These are phyloP conservation scores for Limulus polyphemus DNA, from an alignment of 2,888 invertebrate species.

Conservation along the genomic window DNA sequence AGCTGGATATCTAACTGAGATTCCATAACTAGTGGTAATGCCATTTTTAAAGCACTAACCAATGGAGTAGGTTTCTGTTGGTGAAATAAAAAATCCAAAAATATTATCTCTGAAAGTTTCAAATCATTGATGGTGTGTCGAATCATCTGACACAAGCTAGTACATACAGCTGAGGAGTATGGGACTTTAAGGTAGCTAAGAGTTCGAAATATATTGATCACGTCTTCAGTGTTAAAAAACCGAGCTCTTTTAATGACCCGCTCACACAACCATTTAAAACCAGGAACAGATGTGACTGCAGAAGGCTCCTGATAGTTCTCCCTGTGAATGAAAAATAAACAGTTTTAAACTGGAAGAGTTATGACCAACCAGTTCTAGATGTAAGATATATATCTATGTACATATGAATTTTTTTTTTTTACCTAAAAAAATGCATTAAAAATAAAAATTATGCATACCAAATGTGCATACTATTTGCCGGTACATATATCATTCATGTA, in stretches of 20 bases:
- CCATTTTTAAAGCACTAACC: conserved; percentile 50
- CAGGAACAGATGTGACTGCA: background rate
- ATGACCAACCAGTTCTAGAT: too few species aligned
- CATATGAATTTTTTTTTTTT: too few species aligned
- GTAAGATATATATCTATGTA: too few species aligned
- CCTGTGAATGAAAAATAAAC: too few species aligned
- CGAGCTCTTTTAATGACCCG: conserved; percentile 14
- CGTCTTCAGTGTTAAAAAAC: conserved; percentile 13
- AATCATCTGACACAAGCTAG: conserved; percentile 51
- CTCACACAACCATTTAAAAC: conserved; percentile 13
- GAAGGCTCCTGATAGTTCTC: too few species aligned
- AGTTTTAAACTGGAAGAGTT: too few species aligned
- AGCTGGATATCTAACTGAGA: conserved; percentile 47
- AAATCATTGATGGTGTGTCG: conserved; percentile 49
- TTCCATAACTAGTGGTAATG: conserved; percentile 54
- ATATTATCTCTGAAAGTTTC: conserved; percentile 48
- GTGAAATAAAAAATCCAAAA: conserved; percentile 47
- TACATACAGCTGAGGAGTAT: conserved; percentile 38
- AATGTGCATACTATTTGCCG: too few species aligned
- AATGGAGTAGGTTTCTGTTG: conserved; percentile 45
- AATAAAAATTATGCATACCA: too few species aligned
- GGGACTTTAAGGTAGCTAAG: conserved; percentile 5
- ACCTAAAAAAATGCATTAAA: too few species aligned
- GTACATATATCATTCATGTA: too few species aligned
- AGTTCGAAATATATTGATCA: conserved; percentile 10